phyloP scores from a whole-genome alignment of 2,113 vertebrate genomes.

The Odontophorus gujanensis region DNA sequence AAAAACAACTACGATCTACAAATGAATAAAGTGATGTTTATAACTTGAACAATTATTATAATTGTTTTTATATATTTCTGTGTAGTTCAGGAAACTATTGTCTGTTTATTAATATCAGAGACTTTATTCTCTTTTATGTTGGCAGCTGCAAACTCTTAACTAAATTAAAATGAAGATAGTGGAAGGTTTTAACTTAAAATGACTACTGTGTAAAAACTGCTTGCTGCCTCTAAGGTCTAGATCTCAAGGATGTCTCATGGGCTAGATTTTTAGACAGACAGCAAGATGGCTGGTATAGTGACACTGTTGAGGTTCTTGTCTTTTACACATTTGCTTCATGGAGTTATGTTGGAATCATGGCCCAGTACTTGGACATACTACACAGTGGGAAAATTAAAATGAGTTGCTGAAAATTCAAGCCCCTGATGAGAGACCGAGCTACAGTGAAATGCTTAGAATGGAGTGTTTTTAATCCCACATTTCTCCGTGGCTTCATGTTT shows the following conservation, averaged over 20 bases:
- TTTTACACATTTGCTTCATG: background rate
- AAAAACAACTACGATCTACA: constrained; percentile 67
- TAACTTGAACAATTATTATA: constrained; percentile 45
- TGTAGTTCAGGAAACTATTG: background rate
- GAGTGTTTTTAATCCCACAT: background rate
- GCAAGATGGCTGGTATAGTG: background rate
- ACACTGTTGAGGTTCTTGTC: background rate
- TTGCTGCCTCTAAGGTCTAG: background rate
- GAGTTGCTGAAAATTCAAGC: background rate
- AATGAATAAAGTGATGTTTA: constrained; percentile 57
- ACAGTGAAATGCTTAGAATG: background rate
- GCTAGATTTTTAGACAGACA: background rate
- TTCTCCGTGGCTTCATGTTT: background rate
- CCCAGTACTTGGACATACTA: background rate
- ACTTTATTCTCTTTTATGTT: background rate
- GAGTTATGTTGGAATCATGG: background rate
- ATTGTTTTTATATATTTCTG: constrained; percentile 11
- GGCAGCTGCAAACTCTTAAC: background rate
- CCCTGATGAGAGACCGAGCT: background rate
- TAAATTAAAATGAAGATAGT: background rate
- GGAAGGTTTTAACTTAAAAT: background rate
- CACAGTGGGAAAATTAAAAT: background rate
- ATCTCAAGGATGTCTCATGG: background rate
- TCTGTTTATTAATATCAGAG: background rate
- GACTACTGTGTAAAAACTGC: background rate